A percentile compares a stretch with the other conserved stretches of the same genome.
Evolutionary conservation across 2,113 vertebrate species (phyloP).

Genomic region (Ictalurus furcatus): DNA sequence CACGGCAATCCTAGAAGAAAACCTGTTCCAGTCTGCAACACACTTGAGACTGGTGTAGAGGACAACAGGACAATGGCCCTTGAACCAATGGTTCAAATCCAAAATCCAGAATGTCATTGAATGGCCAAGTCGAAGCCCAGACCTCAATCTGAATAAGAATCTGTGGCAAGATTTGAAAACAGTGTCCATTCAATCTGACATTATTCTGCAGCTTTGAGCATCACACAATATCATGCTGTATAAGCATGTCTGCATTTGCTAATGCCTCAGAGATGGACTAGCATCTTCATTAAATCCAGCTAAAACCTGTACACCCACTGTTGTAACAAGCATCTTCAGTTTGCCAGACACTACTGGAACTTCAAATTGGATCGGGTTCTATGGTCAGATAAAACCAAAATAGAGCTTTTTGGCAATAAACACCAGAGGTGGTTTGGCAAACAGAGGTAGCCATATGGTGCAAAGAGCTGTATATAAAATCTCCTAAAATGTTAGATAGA

Average conservation of each 20-base stretch:
- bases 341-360: no score
- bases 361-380: no score
- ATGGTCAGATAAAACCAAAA: no score
- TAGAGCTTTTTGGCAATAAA: no score
- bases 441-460: no score
- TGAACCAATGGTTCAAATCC: no score
- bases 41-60: not conserved
- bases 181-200: constrained; percentile 6
- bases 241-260: constrained; percentile 57
- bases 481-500: no score
- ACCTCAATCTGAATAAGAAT: no score
- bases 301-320: constrained; percentile 65
- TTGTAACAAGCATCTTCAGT: constrained; percentile 50
- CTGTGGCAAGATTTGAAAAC: no score
- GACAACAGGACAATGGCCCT: not conserved
- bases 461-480: no score
- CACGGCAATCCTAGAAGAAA: not conserved
- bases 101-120: not conserved
- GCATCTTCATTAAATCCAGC: constrained; percentile 62
- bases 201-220: constrained; percentile 45
- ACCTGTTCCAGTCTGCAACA: not conserved
- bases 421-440: no score
- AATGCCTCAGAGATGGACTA: constrained; percentile 59
- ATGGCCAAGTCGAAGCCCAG: no score
- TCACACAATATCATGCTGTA: constrained; percentile 35